phyloP scores from a whole-genome alignment of 2,888 invertebrate genomes.

The Platerodrilus igneus region DNA sequence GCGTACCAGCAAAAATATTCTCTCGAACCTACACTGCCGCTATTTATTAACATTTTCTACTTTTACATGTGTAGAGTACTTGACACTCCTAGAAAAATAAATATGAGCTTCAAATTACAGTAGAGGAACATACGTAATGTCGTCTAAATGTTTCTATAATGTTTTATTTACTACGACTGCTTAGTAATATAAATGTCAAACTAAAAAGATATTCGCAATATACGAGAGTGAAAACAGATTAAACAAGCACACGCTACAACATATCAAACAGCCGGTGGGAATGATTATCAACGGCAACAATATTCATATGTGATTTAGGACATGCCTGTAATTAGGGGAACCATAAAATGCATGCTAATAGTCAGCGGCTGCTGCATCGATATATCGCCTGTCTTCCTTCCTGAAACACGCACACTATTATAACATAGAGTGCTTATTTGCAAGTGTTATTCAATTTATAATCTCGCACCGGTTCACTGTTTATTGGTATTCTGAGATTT shows the following conservation, averaged over 20 bases:
- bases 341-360: constrained; percentile 40
- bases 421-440: constrained; percentile 48
- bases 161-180: too few relatives aligned
- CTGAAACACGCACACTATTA: constrained; percentile 41
- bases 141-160: too few relatives aligned
- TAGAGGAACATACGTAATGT: too few relatives aligned
- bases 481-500: constrained; percentile 47
- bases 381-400: constrained; percentile 43
- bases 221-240: constrained; percentile 17
- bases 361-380: constrained; percentile 44
- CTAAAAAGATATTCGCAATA: constrained; percentile 18
- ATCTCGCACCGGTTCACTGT: constrained; percentile 47
- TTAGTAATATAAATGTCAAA: constrained; percentile 16
- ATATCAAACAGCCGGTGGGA: constrained; percentile 34
- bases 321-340: constrained; percentile 42
- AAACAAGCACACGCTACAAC: constrained; percentile 26
- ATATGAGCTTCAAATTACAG: too few relatives aligned
- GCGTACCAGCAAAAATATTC: too few relatives aligned
- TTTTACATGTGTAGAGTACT: too few relatives aligned
- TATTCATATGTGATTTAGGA: constrained; percentile 46
- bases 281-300: constrained; percentile 35
- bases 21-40: too few relatives aligned
- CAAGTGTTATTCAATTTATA: constrained; percentile 52
- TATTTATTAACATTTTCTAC: too few relatives aligned
- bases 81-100: too few relatives aligned